Percentiles rank a stretch among this genome's conserved stretches.
Evolutionary conservation across 2,888 invertebrate genomes (phyloP).

Genomic region (Brassicogethes aeneus): DNA sequence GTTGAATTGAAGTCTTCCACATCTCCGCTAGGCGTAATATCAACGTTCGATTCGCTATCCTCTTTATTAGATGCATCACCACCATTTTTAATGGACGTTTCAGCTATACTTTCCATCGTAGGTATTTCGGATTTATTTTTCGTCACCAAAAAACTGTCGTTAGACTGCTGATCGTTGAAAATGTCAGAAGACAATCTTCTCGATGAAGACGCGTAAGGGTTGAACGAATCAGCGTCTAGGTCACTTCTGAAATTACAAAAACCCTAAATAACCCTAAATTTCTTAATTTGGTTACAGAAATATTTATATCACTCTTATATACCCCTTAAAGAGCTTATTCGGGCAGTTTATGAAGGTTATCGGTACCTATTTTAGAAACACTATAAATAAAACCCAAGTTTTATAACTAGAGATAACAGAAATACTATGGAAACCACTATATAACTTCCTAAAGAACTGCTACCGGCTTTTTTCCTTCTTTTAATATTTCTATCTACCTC

Average conservation of each 20-base stretch:
- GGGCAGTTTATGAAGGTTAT: too few relatives aligned
- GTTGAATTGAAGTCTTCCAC: conserved; percentile 11
- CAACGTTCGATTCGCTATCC: conserved; percentile 7
- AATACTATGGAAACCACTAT: too few relatives aligned
- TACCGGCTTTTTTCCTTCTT: too few relatives aligned
- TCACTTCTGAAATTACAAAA: conserved; percentile 11
- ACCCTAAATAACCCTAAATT: not conserved
- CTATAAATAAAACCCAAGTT: conserved; percentile 1
- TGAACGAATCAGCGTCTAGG: conserved; percentile 22
- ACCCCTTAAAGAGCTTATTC: too few relatives aligned
- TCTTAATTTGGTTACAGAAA: too few relatives aligned
- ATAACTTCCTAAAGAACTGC: too few relatives aligned
- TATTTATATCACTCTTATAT: too few relatives aligned
- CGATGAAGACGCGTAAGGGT: conserved; percentile 26
- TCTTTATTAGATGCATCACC: not conserved
- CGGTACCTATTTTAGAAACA: too few relatives aligned
- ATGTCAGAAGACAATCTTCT: conserved; percentile 27
- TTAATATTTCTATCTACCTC: too few relatives aligned
- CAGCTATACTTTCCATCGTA: conserved; percentile 18
- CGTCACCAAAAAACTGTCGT: conserved; percentile 26
- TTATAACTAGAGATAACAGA: too few relatives aligned
- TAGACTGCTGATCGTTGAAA: conserved; percentile 26
- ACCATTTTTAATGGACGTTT: conserved; percentile 13
- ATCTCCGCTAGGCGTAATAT: conserved; percentile 25
- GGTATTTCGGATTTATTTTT: conserved; percentile 21